Evolutionary conservation across 2,797 vertebrate species (phyloP).

Genomic region (Falco cherrug): DNA sequence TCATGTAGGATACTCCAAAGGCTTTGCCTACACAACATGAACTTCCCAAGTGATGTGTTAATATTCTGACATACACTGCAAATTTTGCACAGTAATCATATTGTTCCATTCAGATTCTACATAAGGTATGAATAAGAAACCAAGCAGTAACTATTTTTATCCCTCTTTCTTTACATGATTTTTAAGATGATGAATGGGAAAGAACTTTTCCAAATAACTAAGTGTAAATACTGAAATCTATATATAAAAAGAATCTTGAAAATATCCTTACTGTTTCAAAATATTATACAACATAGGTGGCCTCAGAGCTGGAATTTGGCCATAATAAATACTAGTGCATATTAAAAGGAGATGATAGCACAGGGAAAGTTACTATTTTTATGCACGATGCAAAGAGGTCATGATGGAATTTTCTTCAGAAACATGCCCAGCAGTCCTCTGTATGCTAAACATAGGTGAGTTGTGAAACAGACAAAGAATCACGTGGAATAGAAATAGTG

Average conservation of each 20-base stretch:
- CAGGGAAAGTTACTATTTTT: background rate
- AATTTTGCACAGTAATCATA: background rate
- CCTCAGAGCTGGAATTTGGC: background rate
- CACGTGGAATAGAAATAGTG: background rate
- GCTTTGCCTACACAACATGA: background rate
- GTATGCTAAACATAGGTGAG: background rate
- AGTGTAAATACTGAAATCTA: background rate
- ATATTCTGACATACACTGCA: background rate
- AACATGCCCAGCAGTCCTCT: background rate
- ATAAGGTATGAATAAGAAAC: background rate
- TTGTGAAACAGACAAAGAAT: background rate
- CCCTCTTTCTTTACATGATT: background rate
- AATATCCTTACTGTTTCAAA: background rate
- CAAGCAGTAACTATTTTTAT: background rate
- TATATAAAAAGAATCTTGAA: background rate
- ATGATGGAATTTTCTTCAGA: background rate
- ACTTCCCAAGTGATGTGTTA: background rate
- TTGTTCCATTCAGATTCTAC: background rate
- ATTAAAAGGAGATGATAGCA: background rate
- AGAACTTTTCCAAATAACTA: background rate
- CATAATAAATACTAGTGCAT: background rate
- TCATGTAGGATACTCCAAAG: background rate
- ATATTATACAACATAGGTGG: background rate
- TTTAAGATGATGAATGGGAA: background rate
- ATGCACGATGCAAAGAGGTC: background rate